Conservation (phyloP, 2,888 invertebrate genomes). For the Agrotis puta region DNA sequence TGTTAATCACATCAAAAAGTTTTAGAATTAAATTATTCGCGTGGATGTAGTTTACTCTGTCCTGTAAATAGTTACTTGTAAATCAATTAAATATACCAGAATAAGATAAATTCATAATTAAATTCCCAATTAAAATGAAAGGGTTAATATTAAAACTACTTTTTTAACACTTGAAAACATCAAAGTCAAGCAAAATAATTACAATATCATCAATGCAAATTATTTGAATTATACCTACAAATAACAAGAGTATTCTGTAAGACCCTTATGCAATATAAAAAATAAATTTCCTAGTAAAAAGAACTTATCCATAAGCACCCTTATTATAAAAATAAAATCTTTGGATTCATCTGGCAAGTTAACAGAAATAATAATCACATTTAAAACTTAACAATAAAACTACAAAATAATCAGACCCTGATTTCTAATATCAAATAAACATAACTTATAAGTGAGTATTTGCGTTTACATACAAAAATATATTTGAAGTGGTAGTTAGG, state of each 20-base stretch:
- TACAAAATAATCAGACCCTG: constrained; percentile 77
- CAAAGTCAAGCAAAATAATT: neutral
- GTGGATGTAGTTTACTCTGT: constrained; percentile 57
- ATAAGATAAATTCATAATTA: constrained; percentile 32
- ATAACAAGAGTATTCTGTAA: constrained; percentile 16
- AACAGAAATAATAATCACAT: constrained; percentile 75
- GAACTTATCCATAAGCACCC: constrained; percentile 71
- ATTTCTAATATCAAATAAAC: constrained; percentile 78
- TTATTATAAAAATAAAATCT: constrained; percentile 79
- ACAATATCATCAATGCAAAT: constrained; percentile 6
- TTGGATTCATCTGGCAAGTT: constrained; percentile 86
- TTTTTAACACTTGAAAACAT: constrained; percentile 4
- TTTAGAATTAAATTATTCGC: constrained; percentile 60
- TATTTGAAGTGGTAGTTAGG: constrained; percentile 44
- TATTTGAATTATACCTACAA: constrained; percentile 15
- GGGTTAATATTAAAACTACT: neutral
- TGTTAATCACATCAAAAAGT: constrained; percentile 64
- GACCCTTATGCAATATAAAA: constrained; percentile 36
- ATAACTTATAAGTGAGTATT: constrained; percentile 70
- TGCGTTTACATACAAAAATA: constrained; percentile 58
- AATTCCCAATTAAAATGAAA: constrained; percentile 8
- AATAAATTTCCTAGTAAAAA: constrained; percentile 45
- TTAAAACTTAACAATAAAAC: constrained; percentile 77
- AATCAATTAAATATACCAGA: constrained; percentile 25
- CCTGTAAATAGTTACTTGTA: constrained; percentile 11